phyloP scores from a whole-genome alignment of 2,888 invertebrate species.

The Dusona sp. region DNA sequence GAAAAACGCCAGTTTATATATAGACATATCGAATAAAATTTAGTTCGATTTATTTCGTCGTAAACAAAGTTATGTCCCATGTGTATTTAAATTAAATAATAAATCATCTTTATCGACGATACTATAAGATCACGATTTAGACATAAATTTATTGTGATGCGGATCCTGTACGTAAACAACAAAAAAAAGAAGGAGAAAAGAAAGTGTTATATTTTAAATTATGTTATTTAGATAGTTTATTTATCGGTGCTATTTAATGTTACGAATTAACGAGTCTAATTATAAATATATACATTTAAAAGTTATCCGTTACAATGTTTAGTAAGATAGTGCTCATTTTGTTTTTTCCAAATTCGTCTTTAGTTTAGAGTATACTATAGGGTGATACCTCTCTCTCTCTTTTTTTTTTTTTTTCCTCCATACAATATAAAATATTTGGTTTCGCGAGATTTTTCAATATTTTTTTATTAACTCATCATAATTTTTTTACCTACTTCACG shows the following conservation, averaged over 20 bases:
- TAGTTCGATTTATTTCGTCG: constrained; percentile 27
- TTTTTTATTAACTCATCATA: background rate
- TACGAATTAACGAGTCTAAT: constrained; percentile 37
- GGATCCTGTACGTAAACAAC: constrained; percentile 14
- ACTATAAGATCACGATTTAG: constrained; percentile 66
- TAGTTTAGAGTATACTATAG: constrained; percentile 33
- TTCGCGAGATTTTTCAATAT: constrained; percentile 6
- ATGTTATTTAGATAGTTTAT: constrained; percentile 42
- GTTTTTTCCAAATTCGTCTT: constrained; percentile 4
- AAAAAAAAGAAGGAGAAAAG: background rate
- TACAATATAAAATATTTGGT: background rate
- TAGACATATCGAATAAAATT: constrained; percentile 5
- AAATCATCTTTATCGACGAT: constrained; percentile 63
- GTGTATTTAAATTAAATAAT: constrained; percentile 39
- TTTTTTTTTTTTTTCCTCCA: constrained; percentile 18
- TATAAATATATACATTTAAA: background rate
- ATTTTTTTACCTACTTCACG: constrained; percentile 6
- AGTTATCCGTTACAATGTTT: constrained; percentile 14
- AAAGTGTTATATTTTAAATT: constrained; percentile 52
- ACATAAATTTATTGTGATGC: constrained; percentile 42
- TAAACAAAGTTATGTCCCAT: background rate
- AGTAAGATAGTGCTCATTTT: constrained; percentile 29
- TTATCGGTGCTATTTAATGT: constrained; percentile 40
- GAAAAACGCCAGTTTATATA: constrained; percentile 7
- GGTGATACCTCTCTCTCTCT: too few species aligned